Base-by-base conservation (phyloP, 2,797 vertebrate genomes). In the Sebastiscus albofasciatus region DNA sequence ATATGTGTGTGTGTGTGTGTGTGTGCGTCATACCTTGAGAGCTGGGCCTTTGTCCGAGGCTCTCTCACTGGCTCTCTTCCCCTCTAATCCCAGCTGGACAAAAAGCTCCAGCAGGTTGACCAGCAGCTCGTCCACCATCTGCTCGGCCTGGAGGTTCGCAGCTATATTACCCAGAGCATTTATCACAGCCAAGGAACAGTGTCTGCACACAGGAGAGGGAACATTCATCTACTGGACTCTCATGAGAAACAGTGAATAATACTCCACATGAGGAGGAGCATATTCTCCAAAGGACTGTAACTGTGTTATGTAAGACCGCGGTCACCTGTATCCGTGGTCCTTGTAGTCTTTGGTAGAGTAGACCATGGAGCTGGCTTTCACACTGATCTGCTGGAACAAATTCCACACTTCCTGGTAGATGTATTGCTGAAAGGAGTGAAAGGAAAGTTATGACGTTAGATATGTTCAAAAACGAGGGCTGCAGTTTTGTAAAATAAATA, bases 331-430 rank as follows among this genome's bases (percentile, higher is more conserved):
- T 73, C 99, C 99, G 4, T 99, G 98, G 91, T 99, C 99, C 83
- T 97, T 99, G 87, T 95, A 97, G 90, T 99, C 98, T 90, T 99
- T 99, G 46, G 96, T 98, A 13, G 99, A 99, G 89, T 99, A 99
- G 33, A 99, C 98, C 89, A 98, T 96, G 2, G 98, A 99, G 84
- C 98, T 99, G 86, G 99, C 99, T 93, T 99, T 99, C 71, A 99
- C 99, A 10, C 99, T 99, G 88, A 99, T 99, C 93, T 99, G 99
- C 94, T 99, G 99, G 93, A 99, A 99, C 56, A 99, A 93, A 87
- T 99, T 99, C 99, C 98, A 99, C 27, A 99, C 99, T 75, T 99
- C 99, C 93, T 99, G 97, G 88, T 99, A 99, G 93, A 99, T 99
- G 87, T 99, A 99, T 98, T 99, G 99, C 99, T 99, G 84, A 10